Evolutionary conservation across 2,888 invertebrate genomes (phyloP).

Genomic region (Oegoconia quadripuncta): DNA sequence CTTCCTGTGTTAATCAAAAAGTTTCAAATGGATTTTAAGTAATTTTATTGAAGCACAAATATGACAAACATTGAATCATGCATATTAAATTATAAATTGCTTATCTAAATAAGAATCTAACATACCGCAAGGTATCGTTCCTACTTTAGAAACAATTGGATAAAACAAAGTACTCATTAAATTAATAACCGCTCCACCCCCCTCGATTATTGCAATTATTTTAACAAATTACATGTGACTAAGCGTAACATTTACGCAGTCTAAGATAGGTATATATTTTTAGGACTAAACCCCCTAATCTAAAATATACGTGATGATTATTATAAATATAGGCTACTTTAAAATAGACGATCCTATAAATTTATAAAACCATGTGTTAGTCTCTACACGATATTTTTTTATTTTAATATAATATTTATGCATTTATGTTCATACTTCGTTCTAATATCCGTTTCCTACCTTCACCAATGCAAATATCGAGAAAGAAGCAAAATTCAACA

Average conservation of each 20-base stretch:
- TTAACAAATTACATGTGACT: no score
- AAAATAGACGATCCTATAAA: slow-evolving; percentile 29
- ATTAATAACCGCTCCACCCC: slow-evolving; percentile 24
- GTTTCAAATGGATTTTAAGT: slow-evolving; percentile 41
- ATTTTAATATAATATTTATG: slow-evolving; percentile 3
- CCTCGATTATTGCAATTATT: no score
- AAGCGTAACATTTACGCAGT: no score
- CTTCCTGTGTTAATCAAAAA: slow-evolving; percentile 20
- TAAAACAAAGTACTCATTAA: slow-evolving; percentile 14
- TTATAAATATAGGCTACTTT: slow-evolving; percentile 33
- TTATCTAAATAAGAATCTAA: slow-evolving; percentile 48
- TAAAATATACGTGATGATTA: slow-evolving; percentile 28
- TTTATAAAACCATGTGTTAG: slow-evolving; percentile 33
- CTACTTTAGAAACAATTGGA: slow-evolving; percentile 1
- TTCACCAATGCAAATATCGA: slow-evolving; percentile 40
- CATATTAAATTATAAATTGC: slow-evolving; percentile 48
- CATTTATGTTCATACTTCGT: slow-evolving; percentile 23
- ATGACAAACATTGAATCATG: slow-evolving; percentile 70
- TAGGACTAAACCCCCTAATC: no score
- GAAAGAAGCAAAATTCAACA: slow-evolving; percentile 21
- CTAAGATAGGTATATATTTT: no score
- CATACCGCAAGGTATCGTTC: slow-evolving; percentile 30
- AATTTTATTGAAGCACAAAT: slow-evolving; percentile 70
- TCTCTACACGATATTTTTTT: slow-evolving; percentile 14
- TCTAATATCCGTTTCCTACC: slow-evolving; percentile 46